These are phyloP conservation scores for Pelosia muscerda DNA, from an alignment of 2,888 invertebrate species.

Conservation along the genomic window DNA sequence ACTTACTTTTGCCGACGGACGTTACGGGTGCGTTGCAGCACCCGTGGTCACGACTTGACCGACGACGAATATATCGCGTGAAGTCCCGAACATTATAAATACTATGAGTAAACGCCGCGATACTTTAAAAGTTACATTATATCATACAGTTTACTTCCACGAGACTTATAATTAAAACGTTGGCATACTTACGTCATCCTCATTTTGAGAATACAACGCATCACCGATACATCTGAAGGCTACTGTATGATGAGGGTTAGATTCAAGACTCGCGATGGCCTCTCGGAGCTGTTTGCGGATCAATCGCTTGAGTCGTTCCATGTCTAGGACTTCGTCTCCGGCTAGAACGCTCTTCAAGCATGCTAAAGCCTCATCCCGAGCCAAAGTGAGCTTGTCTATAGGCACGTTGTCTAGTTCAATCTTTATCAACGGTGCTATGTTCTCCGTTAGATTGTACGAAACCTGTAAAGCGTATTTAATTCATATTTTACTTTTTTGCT, in stretches of 20 bases:
- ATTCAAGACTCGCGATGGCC: constrained; percentile 90
- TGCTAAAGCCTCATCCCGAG: constrained; percentile 85
- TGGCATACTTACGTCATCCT: constrained; percentile 88
- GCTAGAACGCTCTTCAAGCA: constrained; percentile 61
- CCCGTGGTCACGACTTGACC: no score
- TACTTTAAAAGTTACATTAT: no score
- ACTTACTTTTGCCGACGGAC: no score
- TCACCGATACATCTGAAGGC: constrained; percentile 93
- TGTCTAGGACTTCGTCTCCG: constrained; percentile 88
- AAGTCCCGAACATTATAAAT: no score
- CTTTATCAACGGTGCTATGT: constrained; percentile 90
- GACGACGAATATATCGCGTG: no score
- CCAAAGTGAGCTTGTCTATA: constrained; percentile 87
- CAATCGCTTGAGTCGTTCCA: constrained; percentile 91
- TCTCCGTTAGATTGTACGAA: constrained; percentile 90
- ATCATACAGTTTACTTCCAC: not conserved
- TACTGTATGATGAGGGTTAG: constrained; percentile 91
- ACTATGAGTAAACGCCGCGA: no score
- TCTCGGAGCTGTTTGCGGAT: constrained; percentile 91
- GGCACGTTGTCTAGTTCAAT: constrained; percentile 93
- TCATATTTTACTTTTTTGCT: not conserved
- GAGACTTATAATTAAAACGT: not conserved
- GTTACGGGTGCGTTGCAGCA: no score
- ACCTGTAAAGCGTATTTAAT: constrained; percentile 81
- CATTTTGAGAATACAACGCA: constrained; percentile 92